Base-by-base conservation (phyloP, 2,113 vertebrate species). In the Triplophysa rosa region DNA sequence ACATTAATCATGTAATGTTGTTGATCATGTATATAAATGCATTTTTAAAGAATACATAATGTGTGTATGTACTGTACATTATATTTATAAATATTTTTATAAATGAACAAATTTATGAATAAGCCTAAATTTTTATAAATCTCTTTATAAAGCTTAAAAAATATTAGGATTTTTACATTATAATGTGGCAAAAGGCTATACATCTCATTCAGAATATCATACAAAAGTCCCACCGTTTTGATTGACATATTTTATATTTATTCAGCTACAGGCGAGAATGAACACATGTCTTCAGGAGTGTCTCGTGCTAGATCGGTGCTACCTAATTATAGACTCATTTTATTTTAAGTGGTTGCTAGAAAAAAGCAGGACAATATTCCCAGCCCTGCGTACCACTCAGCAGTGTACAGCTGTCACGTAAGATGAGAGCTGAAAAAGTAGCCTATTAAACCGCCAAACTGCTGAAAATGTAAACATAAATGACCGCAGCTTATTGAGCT, bases 311-410 rank as follows among this genome's bases (percentile, higher is more conserved):
- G 13, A 83, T 78, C 62, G 62, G 54, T 33, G n/a, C 13, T 76
- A 56, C 23, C 85, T 85, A 84, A 88, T 79, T 84, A 85, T 88
- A 87, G 83, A 64, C 58, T 42, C 24, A 67, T 80, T 62, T 87
- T 82, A 84, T 86, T 86, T 82, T 82, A 42, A 10, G 80, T 81
- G 59, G 63, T 65, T 67, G 76, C 58, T 63, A 5, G 23, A 80
- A 84, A 62, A 72, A 73, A 72, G 56, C 71, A 59, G 64, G 64
- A 75, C 79, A 82, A 84, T 83, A 79, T 82, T 65, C 80, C 64
- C 37, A 29, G 33, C 63, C 23, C 8, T 56, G 45, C 67, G 64
- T 33, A 49, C 16, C 40, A 62, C 63, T 2, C 62, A 78, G 62
- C 80, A 49, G 42, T n/a, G 24, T 73, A 72, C 79, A 85, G 77